Evolutionary conservation across 2,797 vertebrate species (phyloP).

Genomic region (Glyptemys insculpta): DNA sequence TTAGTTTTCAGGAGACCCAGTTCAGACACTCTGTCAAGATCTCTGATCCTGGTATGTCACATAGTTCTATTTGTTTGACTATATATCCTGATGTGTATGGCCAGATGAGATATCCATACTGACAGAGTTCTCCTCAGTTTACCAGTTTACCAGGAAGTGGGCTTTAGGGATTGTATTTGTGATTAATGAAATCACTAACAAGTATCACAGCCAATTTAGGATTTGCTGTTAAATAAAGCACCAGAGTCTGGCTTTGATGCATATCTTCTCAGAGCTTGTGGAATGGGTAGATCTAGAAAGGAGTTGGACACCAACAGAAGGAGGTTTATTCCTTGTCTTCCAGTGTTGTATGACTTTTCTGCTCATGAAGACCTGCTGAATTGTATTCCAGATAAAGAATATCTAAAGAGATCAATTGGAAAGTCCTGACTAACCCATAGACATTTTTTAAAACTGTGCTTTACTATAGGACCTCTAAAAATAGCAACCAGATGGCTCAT

Average conservation of each 20-base stretch:
- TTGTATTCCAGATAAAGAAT: neutral
- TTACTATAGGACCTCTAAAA: neutral
- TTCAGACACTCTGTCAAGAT: neutral
- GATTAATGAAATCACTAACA: neutral
- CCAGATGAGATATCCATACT: neutral
- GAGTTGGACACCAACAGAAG: neutral
- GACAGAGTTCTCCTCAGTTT: neutral
- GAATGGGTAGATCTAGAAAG: neutral
- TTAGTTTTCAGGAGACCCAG: neutral
- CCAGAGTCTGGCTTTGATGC: neutral
- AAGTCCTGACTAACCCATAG: neutral
- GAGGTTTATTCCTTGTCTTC: neutral
- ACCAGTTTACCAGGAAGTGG: neutral
- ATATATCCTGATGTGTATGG: neutral
- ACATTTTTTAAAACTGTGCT: neutral
- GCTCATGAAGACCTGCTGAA: neutral
- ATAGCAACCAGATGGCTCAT: rapidly evolving
- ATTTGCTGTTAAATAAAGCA: neutral
- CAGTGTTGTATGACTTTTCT: neutral
- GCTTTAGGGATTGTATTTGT: neutral
- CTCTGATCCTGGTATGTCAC: neutral
- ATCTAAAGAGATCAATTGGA: neutral
- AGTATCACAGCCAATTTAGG: neutral
- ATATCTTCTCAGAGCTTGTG: neutral
- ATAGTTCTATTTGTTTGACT: neutral